Conservation (phyloP, 2,888 invertebrate species). For the Piscicola geometra region DNA sequence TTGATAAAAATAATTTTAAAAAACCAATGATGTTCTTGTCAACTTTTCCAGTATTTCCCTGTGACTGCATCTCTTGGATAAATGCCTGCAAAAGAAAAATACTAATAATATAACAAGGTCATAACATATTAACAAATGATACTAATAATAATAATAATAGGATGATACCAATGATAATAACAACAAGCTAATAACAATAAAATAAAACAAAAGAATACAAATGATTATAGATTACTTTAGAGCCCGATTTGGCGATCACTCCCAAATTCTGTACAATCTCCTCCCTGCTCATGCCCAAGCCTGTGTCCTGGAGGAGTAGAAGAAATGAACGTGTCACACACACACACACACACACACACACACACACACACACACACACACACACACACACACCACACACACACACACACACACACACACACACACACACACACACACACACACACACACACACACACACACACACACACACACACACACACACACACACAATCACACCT, state of each 20-base stretch:
- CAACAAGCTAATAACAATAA: not conserved
- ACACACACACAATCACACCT: no score
- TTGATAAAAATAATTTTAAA: no score
- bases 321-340: no score
- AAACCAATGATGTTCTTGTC: slow-evolving; percentile 50
- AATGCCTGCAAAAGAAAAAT: slow-evolving; percentile 71
- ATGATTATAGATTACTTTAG: slow-evolving; percentile 61
- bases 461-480: no score
- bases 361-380: no score
- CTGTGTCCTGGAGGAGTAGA: slow-evolving; percentile 88
- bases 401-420: no score
- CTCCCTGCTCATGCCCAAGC: slow-evolving; percentile 86
- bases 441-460: no score
- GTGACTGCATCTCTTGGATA: slow-evolving; percentile 71
- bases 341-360: no score
- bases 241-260: slow-evolving; percentile 91
- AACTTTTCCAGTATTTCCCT: slow-evolving; percentile 48
- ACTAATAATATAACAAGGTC: not conserved
- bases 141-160: not conserved
- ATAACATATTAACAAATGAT: not conserved
- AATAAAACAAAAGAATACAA: not conserved
- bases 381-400: no score
- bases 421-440: no score
- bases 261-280: slow-evolving; percentile 86
- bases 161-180: not conserved